Evolutionary conservation across 2,797 vertebrate genomes (phyloP), one percentile per base, ranked within the genome.

Genomic region (Petrocephalus sullivani): DNA sequence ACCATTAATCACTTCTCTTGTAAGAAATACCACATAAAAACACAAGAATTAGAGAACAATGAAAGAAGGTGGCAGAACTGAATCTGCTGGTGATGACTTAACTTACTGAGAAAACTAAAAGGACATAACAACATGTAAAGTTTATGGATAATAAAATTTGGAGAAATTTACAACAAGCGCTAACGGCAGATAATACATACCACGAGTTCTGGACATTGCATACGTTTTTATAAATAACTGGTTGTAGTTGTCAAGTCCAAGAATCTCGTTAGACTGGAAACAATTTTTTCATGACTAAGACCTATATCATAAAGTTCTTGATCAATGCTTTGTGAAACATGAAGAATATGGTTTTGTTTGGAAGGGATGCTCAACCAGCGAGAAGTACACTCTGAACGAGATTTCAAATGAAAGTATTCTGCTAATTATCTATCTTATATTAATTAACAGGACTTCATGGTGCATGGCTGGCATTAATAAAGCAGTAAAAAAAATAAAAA

Each of bases 201-300:
- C 71, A 78, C 33, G 46, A 49, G 19, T 78, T 78, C 16, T 49
- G 9, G 85, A 58, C 57, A 64, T 46, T 75, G 67, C 91, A 90
- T 89, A 87, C 88, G 23, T 88, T 90, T 53, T 92, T 90, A 10
- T 23, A 90, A 87, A 54, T 87, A 89, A 91, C 88, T 81, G 16
- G 91, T n/a, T 57, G 87, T 87, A 89, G 90, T 91, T 90, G 90
- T 92, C 91, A 88, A 89, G 91, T 90, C 92, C 93, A 92, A 90
- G 91, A 88, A 85, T 83, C 85, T 88, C 46, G 46, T 81, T 81
- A 46, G 46, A 81, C 37, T 81, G 75, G 75, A 49, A 81, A 81
- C 41, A 81, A 81, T 53, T 84, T 84, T 53, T 53, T 84, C 14
- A 53, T 84, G 82, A 84, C 82, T 84, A 51, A 84, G 82, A 54